Evolutionary conservation across 2,888 invertebrate genomes (phyloP), one percentile per base, ranked within the genome.

Genomic region (Sarcophaga variegata): DNA sequence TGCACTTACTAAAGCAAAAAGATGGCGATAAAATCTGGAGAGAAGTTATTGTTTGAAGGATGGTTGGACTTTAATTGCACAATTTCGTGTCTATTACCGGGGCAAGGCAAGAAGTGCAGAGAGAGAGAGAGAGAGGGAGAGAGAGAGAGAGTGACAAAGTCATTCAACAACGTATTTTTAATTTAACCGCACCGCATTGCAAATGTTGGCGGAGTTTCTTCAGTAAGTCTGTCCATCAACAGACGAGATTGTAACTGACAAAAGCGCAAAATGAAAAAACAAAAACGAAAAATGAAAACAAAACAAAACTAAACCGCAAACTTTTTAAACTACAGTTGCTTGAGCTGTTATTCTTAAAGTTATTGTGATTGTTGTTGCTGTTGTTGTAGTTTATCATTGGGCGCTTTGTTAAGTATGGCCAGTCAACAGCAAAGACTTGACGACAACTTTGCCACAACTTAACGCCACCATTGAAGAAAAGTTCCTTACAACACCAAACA

Each of bases 361-460:
- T 79, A 69, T 78, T 79, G 62, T 75, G 69, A 14, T 49, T 81
- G 25, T 4, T 64, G 54, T 69, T 69, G 22, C 49, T 74, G 82
- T n/a, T 69, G 74, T 63, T 75, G 79, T 70, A 60, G 63, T 25
- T 70, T 80, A 79, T 84, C 70, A 70, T 76, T 87, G 78, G 59
- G 62, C 66, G 70, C 69, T 84, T 80, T 83, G 71, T 70, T 66
- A 77, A 79, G 22, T 69, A 70, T 71, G 79, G 81, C 49, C 14
- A 49, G 49, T 49, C 49, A 11, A 14, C 49, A 49, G 12, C 49
- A 49, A 49, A 49, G 49, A 49, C 49, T 11, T 87, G 83, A 87
- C 83, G 78, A 87, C 83, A 87, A 87, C 66, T 87, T 84, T 81
- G 81, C 81, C 81, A 84, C 86, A 87, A 82, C 81, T 84, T 81